These are phyloP conservation scores for Ciconia stormi DNA, from an alignment of 2,113 vertebrate species.

Conservation along the genomic window DNA sequence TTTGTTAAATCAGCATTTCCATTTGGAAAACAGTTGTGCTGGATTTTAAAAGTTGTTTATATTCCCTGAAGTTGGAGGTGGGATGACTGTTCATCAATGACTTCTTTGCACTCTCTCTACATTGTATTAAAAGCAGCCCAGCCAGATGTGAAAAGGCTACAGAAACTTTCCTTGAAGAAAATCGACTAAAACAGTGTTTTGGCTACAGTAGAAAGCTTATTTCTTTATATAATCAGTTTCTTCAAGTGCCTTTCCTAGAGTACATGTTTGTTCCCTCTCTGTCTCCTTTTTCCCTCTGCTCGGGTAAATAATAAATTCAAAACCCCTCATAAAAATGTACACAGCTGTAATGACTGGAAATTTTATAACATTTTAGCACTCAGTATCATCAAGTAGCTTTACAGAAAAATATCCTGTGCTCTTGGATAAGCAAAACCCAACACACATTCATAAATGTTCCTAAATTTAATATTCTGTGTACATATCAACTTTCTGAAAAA, in stretches of 20 bases:
- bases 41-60: not conserved
- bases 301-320: not conserved
- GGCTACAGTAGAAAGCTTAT: not conserved
- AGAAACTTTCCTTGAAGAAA: not conserved
- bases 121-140: not conserved
- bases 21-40: not conserved
- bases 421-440: slow-evolving; percentile 6
- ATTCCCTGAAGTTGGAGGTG: not conserved
- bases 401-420: not conserved
- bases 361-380: not conserved
- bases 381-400: not conserved
- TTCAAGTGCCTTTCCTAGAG: not conserved
- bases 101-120: not conserved
- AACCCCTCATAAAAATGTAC: not conserved
- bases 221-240: not conserved
- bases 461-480: not conserved
- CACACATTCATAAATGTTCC: not conserved
- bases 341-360: not conserved
- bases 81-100: not conserved
- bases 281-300: not conserved
- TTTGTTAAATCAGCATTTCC: not conserved
- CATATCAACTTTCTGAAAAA: not conserved
- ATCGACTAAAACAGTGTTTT: not conserved
- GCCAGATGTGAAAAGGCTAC: not conserved
- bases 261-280: not conserved